Base-by-base conservation (phyloP, 2,888 invertebrate species). In the Aethes cnicana region DNA sequence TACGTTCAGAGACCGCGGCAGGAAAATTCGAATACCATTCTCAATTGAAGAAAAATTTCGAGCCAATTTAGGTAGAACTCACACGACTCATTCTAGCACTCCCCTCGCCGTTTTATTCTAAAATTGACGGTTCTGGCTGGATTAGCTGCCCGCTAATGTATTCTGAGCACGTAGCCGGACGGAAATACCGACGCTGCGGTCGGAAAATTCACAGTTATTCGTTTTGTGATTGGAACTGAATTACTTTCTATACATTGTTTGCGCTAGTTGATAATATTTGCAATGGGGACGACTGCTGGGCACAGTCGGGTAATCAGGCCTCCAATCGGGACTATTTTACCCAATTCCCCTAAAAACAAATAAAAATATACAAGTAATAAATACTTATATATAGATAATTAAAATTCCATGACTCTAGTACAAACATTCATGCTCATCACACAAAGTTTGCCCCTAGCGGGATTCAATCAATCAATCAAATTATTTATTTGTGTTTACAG, bases 81-180 rank as follows among this genome's bases (percentile, higher is more conserved):
- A 18, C 5, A 7, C 39, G 37, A 32, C 33, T 46, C 37, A 33
- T 46, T 37, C 18, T 20, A 11, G 41, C 25, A 8, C 20, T 12
- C 28, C 12, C n/a, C 4, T 23, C 16, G 17, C 14, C 8, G 18
- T n/a, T 50, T 25, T 23, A 32, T 32, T 14, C n/a, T 11, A 6
- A 3, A 41, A 43, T 35, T 6, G n/a, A 14, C 30, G 37, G 44
- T 44, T 44, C 23, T 32, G 14, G 35, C 44, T 26, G 37, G 37
- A 39, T 39, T 52, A 39, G 26, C 25, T 14, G 20, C 8, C 20
- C 25, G 26, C 20, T 37, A 52, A 52, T 46, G 20, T 52, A 52
- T 46, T 52, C 52, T 2, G n/a, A 14, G 20, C 52, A 52, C 52
- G 52, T 46, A 52, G 6, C 36, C 36, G 18, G 32, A 33, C 44